Base-by-base conservation (phyloP, 2,888 invertebrate species). In the Boloria euphrosyne region DNA sequence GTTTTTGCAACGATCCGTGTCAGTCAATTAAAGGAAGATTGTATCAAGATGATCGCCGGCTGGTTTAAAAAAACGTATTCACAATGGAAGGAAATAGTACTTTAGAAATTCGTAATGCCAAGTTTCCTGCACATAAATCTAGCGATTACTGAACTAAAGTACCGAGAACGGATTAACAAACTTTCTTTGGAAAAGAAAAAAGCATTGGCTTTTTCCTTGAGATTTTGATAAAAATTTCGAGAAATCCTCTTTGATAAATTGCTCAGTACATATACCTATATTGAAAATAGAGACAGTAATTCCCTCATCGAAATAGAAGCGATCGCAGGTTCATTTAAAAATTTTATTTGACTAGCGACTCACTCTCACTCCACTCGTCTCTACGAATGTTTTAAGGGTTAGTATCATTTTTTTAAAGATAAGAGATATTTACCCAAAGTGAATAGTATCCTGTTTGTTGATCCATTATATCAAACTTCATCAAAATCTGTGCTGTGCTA, bases 1-100 rank as follows among this genome's bases (percentile, higher is more conserved):
- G 73, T 80, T 81, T 78, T 79, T 78, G 68, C 69, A 68, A 76
- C 75, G 76, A 77, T 75, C 73, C 78, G 73, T 78, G 78, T 74
- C 76, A 73, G 72, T 80, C 80, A 82, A 82, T 85, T 81, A 80
- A n/a, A 75, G 77, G 76, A 77, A 79, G 79, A 83, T 80, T 78
- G 80, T 77, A 74, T 76, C 66, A 69, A 75, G 74, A 38, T 80
- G 78, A 76, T 61, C 49, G 62, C 18, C 62, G 62, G 59, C 50
- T 61, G 52, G 62, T 62, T 63, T 63, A 68, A 65, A 65, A 44
- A 52, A 57, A 0, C 18, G 43, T 13, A 17, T 4, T 55, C 7
- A 3, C 16, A 7, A 55, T 44, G 5, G 46, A 10, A 55, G 55
- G n/a, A 27, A 57, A 46, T 27, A 27, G n/a, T 46, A 57, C 46